phyloP scores from a whole-genome alignment of 2,888 invertebrate species.

The Heliconius ethilla region DNA sequence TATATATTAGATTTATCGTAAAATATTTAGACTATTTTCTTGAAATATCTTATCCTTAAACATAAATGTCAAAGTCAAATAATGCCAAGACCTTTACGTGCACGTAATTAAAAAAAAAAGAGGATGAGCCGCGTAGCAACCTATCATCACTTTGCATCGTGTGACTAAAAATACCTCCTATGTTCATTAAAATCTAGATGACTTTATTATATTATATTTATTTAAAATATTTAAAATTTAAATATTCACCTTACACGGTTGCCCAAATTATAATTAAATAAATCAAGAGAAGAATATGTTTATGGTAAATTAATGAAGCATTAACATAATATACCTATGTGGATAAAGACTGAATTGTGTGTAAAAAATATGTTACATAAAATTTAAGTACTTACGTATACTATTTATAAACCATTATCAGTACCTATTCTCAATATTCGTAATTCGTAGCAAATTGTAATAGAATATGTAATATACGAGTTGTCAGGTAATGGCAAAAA shows the following conservation, averaged over 20 bases:
- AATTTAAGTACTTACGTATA: too few species aligned
- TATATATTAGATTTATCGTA: neutral
- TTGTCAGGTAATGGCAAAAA: neutral
- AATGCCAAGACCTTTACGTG: neutral
- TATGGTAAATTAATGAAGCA: neutral
- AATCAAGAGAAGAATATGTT: neutral
- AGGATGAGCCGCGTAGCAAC: neutral
- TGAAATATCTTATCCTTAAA: neutral
- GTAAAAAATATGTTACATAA: neutral
- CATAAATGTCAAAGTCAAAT: neutral
- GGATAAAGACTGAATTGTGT: neutral
- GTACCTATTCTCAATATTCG: too few species aligned
- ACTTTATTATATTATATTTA: neutral
- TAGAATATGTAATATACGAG: neutral
- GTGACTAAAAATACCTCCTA: neutral
- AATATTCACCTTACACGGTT: neutral
- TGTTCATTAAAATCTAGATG: neutral
- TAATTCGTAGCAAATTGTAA: too few species aligned
- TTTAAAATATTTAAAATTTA: neutral
- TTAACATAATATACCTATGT: neutral
- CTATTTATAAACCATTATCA: too few species aligned
- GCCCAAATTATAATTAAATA: neutral
- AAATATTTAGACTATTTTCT: neutral
- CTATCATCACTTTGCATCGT: neutral
- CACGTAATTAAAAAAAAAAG: neutral